Base-by-base conservation (phyloP, 2,113 vertebrate genomes). In the Thunnus maccoyii region DNA sequence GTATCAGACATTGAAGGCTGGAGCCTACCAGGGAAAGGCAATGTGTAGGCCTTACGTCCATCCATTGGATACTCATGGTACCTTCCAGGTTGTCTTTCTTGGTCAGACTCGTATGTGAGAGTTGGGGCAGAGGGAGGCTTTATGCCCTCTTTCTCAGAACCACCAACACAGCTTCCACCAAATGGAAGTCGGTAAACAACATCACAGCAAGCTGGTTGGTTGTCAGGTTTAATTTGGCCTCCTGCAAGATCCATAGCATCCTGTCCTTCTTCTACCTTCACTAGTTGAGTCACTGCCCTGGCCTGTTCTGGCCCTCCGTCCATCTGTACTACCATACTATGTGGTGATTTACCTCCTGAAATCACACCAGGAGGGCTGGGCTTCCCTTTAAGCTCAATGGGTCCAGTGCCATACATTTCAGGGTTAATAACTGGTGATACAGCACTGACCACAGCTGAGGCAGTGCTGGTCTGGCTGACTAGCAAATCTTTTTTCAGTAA, bases 1-100 rank as follows among this genome's bases (percentile, higher is more conserved):
- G 97, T 99, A 84, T 99, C 98, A 0, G 98, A 99, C 96, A 99
- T 97, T 56, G 98, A 99, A 75, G 98, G 96, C 68, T 98, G 97
- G 3, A 99, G 94, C 57, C 96, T 96, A 36, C 97, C 97, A 0
- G 96, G 94, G 64, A 95, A 84, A 70, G 96, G 94, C 4, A 96
- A 73, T 1, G 96, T 96, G 70, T 96, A 97, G 63, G 96, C 95
- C 82, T 97, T 97, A 57, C 94, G 95, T 13, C 95, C 95, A 79
- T 98, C 94, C 91, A 89, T 94, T 91, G 91, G 68, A 78, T 92
- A 94, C 56, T 97, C 95, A 68, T 94, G 93, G 86, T 97, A 98
- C 44, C 74, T 69, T 82, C 32, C 79, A 92, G 89, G 48, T 94
- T 94, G 67, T 83, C 90, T 63, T 96, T 97, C 93, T 84, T 92